phyloP scores from a whole-genome alignment of 2,888 invertebrate species.

The Theretra japonica region DNA sequence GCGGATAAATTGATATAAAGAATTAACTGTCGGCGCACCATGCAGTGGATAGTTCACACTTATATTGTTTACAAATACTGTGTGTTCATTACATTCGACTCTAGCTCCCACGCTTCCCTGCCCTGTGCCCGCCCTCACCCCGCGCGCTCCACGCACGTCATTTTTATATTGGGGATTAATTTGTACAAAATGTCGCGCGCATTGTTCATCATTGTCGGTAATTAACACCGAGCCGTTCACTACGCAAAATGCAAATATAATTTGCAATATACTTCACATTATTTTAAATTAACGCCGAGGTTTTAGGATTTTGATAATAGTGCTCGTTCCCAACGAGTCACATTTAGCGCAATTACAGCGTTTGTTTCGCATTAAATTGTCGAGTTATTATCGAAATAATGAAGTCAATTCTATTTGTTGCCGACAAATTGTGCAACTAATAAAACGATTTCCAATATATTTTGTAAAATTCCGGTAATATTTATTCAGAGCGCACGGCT shows the following conservation, averaged over 20 bases:
- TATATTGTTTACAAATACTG: not conserved
- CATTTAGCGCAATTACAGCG: slow-evolving; percentile 4
- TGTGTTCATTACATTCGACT: not conserved
- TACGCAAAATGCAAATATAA: not conserved
- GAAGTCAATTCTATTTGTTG: not conserved
- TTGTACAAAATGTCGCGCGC: not conserved
- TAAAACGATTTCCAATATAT: too few relatives aligned
- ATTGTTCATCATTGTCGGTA: not conserved
- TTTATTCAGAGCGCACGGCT: too few relatives aligned
- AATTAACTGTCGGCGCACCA: not conserved
- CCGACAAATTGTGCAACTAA: too few relatives aligned
- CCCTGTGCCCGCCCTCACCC: not conserved
- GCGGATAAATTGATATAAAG: not conserved
- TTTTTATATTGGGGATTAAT: not conserved
- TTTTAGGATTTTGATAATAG: not conserved
- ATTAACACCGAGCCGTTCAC: not conserved
- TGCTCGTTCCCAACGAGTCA: not conserved
- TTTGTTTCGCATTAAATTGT: not conserved
- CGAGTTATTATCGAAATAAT: not conserved
- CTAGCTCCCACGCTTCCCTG: not conserved
- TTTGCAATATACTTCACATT: not conserved
- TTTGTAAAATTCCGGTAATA: too few relatives aligned
- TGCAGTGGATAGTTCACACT: not conserved
- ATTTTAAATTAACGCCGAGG: not conserved
- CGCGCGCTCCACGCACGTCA: not conserved